These are phyloP conservation scores for Pachycephala philippinensis DNA, from an alignment of 2,113 vertebrate species.

Conservation along the genomic window DNA sequence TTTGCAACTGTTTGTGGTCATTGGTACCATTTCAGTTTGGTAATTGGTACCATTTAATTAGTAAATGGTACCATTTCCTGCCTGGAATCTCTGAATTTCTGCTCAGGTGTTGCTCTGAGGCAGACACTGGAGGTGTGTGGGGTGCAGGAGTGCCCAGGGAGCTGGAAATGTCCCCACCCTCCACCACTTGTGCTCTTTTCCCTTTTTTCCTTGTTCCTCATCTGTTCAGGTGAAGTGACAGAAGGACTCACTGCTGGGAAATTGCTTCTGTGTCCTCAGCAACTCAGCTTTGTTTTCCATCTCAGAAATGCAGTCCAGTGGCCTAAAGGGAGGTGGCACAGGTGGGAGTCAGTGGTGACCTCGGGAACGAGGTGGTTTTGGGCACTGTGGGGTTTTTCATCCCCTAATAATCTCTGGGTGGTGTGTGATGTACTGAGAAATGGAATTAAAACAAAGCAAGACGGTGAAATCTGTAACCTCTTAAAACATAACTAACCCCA, in stretches of 20 bases:
- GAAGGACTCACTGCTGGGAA: not conserved
- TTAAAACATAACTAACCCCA: not conserved
- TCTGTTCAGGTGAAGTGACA: not conserved
- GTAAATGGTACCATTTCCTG: no score
- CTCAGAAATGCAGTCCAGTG: not conserved
- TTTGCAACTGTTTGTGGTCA: not conserved
- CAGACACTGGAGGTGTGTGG: rapidly evolving
- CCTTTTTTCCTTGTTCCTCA: not conserved
- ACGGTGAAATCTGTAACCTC: not conserved
- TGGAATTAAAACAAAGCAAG: not conserved
- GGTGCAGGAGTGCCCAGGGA: not conserved
- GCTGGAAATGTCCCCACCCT: not conserved
- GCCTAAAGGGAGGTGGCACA: not conserved
- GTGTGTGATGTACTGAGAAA: not conserved
- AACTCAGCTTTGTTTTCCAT: not conserved
- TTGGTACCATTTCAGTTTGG: not conserved
- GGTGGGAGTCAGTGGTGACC: rapidly evolving
- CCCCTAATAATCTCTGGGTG: not conserved
- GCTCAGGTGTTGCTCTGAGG: not conserved
- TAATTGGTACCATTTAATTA: no score
- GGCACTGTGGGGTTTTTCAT: not conserved
- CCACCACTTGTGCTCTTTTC: not conserved
- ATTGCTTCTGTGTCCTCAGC: not conserved
- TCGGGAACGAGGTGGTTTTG: not conserved
- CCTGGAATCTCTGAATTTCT: not conserved